Evolutionary conservation across 1,140 invertebrate species (phyloP).

Genomic region (Lutraria rhynchaena): DNA sequence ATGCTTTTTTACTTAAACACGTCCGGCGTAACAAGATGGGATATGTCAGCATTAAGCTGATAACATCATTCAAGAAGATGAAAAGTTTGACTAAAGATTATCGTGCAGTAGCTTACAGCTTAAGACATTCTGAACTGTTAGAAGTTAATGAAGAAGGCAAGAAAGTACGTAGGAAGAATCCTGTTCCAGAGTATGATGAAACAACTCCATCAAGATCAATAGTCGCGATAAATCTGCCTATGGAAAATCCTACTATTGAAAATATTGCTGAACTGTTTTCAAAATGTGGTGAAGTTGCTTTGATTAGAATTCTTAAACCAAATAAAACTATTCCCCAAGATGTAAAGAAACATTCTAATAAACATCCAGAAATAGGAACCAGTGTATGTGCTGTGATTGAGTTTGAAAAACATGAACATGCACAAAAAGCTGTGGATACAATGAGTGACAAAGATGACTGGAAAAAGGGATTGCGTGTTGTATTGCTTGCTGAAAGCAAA

Average conservation of each 20-base stretch:
- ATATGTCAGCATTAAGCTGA: constrained; percentile 95
- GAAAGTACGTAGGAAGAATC: constrained; percentile 92
- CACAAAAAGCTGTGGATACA: constrained; percentile 88
- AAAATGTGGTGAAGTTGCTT: constrained; percentile 92
- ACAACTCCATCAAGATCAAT: constrained; percentile 94
- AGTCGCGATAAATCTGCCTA: constrained; percentile 92
- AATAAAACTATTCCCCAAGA: constrained; percentile 94
- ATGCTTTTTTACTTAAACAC: constrained; percentile 97
- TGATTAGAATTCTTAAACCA: constrained; percentile 92
- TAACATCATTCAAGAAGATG: constrained; percentile 93
- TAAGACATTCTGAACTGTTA: constrained; percentile 89
- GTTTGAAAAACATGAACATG: constrained; percentile 93
- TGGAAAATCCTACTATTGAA: constrained; percentile 92
- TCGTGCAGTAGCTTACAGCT: constrained; percentile 92
- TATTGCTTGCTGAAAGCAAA: constrained; percentile 74
- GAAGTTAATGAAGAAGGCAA: constrained; percentile 95
- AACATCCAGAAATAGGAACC: constrained; percentile 92
- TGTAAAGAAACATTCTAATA: constrained; percentile 93
- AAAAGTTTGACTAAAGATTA: constrained; percentile 92
- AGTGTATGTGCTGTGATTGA: constrained; percentile 94
- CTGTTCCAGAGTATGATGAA: constrained; percentile 94
- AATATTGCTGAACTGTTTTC: constrained; percentile 94
- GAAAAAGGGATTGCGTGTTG: constrained; percentile 84
- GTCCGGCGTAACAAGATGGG: constrained; percentile 97
- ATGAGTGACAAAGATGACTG: constrained; percentile 80